Conservation (phyloP, 2,888 invertebrate genomes). For the Apomyelois bistriatella region DNA sequence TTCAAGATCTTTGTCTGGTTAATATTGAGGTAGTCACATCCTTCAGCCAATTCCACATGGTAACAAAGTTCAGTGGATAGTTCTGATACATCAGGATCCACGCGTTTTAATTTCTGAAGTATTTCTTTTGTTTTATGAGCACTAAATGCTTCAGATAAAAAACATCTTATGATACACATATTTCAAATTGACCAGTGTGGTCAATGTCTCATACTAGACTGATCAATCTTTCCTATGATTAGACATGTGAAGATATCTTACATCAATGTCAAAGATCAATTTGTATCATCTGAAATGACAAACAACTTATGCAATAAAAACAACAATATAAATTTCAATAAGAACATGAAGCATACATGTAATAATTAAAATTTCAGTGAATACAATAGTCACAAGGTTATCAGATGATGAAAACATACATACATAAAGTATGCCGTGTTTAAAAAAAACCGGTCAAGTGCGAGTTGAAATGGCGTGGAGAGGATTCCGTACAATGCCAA, state of each 20-base stretch:
- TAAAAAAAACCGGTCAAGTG: too few relatives aligned
- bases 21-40: conserved; percentile 70
- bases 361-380: neutral
- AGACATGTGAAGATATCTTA: conserved; percentile 41
- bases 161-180: conserved; percentile 82
- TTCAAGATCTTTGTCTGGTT: conserved; percentile 83
- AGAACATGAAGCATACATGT: neutral
- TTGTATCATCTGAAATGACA: conserved; percentile 57
- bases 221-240: conserved; percentile 13
- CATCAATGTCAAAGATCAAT: conserved; percentile 73
- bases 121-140: conserved; percentile 80
- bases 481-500: too few relatives aligned
- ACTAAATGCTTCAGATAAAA: conserved; percentile 81
- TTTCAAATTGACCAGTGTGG: conserved; percentile 25
- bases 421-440: neutral
- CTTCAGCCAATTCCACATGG: conserved; percentile 83
- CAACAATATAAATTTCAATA: conserved; percentile 12
- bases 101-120: conserved; percentile 72
- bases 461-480: too few relatives aligned
- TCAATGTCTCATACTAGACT: conserved; percentile 35
- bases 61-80: conserved; percentile 89
- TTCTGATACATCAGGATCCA: conserved; percentile 65
- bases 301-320: conserved; percentile 67
- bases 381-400: conserved; percentile 7
- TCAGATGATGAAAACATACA: conserved; percentile 12